Evolutionary conservation across 2,113 vertebrate genomes (phyloP).

Genomic region (Chloropsis cyanopogon): DNA sequence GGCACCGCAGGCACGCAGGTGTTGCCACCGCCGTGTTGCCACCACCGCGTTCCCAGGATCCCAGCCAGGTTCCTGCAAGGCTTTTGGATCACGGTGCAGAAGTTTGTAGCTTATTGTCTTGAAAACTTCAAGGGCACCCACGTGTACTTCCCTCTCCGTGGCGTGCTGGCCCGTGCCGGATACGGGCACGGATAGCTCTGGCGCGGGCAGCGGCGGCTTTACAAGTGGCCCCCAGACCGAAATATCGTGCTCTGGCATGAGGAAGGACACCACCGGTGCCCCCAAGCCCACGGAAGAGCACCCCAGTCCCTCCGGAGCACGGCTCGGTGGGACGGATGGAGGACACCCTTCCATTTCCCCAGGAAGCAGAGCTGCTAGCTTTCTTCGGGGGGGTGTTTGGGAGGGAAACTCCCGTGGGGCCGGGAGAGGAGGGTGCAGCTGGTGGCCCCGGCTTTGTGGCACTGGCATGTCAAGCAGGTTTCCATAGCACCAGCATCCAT

Average conservation of each 20-base stretch:
- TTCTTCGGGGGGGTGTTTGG: neutral
- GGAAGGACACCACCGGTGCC: neutral
- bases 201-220: accelerated
- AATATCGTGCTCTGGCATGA: neutral
- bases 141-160: neutral
- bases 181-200: neutral
- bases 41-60: neutral
- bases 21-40: accelerated
- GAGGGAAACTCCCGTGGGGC: neutral
- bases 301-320: accelerated
- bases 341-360: neutral
- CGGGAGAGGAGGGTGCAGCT: neutral
- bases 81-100: neutral
- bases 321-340: neutral
- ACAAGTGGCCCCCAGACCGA: neutral
- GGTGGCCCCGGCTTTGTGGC: conserved; percentile 33
- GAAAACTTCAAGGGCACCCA: neutral
- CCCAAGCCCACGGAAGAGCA: neutral
- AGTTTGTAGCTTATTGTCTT: neutral
- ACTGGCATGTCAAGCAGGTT: conserved; percentile 37
- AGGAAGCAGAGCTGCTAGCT: neutral
- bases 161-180: neutral
- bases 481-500: conserved; percentile 62
- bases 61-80: neutral
- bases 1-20: accelerated